A percentile compares a stretch with the other conserved stretches of the same genome.
Evolutionary conservation across 2,113 vertebrate genomes (phyloP).

Genomic region (Orthonyx spaldingii): DNA sequence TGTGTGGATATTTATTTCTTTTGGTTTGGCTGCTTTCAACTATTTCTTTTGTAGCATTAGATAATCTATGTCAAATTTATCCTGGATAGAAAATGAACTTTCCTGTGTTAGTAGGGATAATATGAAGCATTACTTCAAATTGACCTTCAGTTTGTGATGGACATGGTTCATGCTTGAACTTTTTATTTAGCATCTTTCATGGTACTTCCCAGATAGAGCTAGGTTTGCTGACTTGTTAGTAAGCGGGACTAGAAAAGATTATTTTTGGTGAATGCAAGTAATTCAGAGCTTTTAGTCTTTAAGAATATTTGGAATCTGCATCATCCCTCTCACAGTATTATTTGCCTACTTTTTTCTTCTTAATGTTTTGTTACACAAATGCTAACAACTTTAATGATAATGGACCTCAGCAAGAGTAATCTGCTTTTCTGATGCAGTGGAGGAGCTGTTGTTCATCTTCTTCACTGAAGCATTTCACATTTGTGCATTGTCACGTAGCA

Average conservation of each 20-base stretch:
- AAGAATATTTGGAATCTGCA: not conserved
- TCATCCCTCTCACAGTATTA: not conserved
- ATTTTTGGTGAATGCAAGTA: not conserved
- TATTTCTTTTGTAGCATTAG: not conserved
- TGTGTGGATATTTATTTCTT: not conserved
- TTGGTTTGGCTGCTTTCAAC: not conserved
- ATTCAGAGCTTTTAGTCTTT: not conserved
- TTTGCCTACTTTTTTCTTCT: not conserved
- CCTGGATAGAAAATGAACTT: not conserved
- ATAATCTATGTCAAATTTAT: not conserved
- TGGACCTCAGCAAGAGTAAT: not conserved
- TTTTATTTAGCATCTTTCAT: not conserved
- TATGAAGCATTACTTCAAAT: not conserved
- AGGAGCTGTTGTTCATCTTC: not conserved
- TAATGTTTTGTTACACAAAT: not conserved
- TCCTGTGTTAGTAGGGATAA: not conserved
- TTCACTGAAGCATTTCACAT: not conserved
- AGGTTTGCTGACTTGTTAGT: not conserved
- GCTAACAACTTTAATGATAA: not conserved
- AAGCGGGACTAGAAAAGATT: not conserved
- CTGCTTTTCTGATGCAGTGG: not conserved
- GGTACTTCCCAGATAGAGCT: not conserved
- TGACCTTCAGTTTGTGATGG: not conserved
- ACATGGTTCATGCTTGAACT: not conserved
- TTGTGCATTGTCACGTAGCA: not conserved